These are phyloP conservation scores for Girardinus metallicus DNA, from an alignment of 2,797 vertebrate genomes.

Conservation along the genomic window DNA sequence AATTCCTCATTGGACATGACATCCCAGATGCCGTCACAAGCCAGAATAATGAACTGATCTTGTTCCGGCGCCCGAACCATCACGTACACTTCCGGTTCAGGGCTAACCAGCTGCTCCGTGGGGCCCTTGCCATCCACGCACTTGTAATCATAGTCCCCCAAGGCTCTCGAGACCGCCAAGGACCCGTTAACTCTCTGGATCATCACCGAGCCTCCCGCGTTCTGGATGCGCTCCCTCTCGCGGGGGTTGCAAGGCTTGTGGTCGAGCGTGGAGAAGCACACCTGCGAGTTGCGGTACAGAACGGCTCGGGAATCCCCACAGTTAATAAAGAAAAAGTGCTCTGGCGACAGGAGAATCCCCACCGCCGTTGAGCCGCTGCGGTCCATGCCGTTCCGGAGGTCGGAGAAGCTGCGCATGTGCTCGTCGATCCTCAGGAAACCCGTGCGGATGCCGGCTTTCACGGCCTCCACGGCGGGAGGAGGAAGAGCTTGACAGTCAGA, in stretches of 20 bases:
- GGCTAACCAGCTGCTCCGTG: conserved; percentile 98
- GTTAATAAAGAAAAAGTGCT: conserved; percentile 97
- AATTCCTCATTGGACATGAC: conserved; percentile 99
- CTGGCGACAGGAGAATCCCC: conserved; percentile 92
- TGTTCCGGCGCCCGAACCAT: conserved; percentile 91
- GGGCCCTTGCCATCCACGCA: conserved; percentile 98
- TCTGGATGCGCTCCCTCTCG: conserved; percentile 98
- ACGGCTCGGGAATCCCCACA: conserved; percentile 97
- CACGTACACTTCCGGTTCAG: conserved; percentile 96
- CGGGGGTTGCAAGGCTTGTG: conserved; percentile 99
- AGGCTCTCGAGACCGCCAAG: conserved; percentile 94
- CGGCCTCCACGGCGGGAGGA: conserved; percentile 87
- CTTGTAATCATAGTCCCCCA: conserved; percentile 99
- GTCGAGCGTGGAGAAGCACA: conserved; percentile 98
- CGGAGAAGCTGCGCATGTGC: conserved; percentile 98
- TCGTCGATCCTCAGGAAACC: conserved; percentile 98
- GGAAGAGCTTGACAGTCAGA: conserved; percentile 61
- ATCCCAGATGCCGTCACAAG: conserved; percentile 99
- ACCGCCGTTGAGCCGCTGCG: conserved; percentile 99
- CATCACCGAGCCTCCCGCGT: conserved; percentile 99
- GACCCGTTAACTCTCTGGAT: conserved; percentile 98
- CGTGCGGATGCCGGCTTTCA: conserved; percentile 93
- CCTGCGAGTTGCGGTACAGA: conserved; percentile 90
- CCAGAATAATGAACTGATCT: conserved; percentile 96
- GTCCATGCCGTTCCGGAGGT: conserved; percentile 97